A percentile compares a stretch with the other conserved stretches of the same genome.
Conservation (phyloP, 2,113 vertebrate species). For the Bos indicus region DNA sequence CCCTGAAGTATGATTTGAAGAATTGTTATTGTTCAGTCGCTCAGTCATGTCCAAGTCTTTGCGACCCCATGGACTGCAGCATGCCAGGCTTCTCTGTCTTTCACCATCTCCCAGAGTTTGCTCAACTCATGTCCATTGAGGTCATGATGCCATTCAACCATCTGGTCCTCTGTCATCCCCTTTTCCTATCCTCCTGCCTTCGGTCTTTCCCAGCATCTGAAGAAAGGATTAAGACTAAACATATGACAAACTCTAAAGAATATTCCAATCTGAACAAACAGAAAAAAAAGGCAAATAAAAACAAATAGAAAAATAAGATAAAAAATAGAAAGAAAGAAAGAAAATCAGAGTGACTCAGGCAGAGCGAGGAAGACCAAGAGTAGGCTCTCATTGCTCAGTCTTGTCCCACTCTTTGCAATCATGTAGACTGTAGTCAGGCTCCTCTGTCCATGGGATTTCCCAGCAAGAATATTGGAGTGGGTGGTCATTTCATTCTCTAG, state of each 20-base stretch:
- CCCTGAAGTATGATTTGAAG: not conserved
- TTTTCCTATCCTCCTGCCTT: not conserved
- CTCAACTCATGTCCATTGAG: not conserved
- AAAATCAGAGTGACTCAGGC: not conserved
- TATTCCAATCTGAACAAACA: not conserved
- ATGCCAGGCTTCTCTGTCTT: not conserved
- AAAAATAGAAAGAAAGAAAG: not conserved
- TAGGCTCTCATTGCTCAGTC: not conserved
- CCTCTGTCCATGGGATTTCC: not conserved
- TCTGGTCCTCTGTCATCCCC: not conserved
- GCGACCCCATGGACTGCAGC: not conserved
- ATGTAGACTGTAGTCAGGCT: not conserved
- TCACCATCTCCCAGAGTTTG: not conserved
- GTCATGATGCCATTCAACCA: not conserved
- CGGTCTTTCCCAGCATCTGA: not conserved
- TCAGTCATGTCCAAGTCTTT: not conserved
- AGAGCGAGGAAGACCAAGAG: not conserved
- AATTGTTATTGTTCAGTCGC: not conserved
- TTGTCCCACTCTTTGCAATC: not conserved
- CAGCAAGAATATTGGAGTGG: not conserved
- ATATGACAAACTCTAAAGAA: not conserved
- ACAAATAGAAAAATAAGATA: not conserved
- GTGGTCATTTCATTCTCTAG: not conserved
- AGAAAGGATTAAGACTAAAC: not conserved
- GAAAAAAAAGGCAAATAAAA: not conserved